phyloP scores from a whole-genome alignment of 1,140 invertebrate species.

The Heliothis virescens region DNA sequence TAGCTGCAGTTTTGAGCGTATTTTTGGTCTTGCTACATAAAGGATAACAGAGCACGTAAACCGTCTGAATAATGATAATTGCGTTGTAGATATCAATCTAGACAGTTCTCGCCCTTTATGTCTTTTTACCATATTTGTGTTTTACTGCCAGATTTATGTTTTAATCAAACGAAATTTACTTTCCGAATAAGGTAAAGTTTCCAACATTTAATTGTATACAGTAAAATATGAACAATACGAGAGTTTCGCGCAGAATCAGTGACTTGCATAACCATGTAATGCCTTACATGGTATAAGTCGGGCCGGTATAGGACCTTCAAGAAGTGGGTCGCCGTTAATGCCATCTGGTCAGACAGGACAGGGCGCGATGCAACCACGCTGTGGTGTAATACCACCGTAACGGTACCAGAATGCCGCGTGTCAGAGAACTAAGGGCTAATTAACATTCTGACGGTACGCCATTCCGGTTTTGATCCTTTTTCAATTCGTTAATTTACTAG shows the following conservation, averaged over 20 bases:
- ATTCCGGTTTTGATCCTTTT: constrained; percentile 49
- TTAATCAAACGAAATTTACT: constrained; percentile 46
- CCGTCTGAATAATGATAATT: constrained; percentile 25
- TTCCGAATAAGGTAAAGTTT: constrained; percentile 36
- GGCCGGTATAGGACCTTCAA: constrained; percentile 72
- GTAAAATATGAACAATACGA: constrained; percentile 50
- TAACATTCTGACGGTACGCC: constrained; percentile 47
- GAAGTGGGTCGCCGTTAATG: constrained; percentile 78
- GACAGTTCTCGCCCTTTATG: constrained; percentile 31
- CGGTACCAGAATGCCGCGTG: constrained; percentile 55
- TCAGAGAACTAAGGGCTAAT: constrained; percentile 49
- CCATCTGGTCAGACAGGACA: constrained; percentile 79
- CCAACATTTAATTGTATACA: constrained; percentile 44
- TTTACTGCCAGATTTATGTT: constrained; percentile 44
- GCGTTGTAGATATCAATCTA: constrained; percentile 24
- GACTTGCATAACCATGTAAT: constrained; percentile 74
- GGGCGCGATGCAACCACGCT: constrained; percentile 59
- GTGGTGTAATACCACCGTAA: constrained; percentile 66
- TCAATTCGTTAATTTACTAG: constrained; percentile 31
- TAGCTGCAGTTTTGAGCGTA: not conserved
- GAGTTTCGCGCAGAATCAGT: constrained; percentile 56
- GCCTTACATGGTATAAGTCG: constrained; percentile 71
- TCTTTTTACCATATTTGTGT: constrained; percentile 14
- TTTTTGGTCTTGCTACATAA: not conserved
- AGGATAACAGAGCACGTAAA: constrained; percentile 1